A percentile compares a stretch with the other conserved stretches of the same genome.
Conservation (phyloP, 2,888 invertebrate genomes). For the Polylopha cassiicola region DNA sequence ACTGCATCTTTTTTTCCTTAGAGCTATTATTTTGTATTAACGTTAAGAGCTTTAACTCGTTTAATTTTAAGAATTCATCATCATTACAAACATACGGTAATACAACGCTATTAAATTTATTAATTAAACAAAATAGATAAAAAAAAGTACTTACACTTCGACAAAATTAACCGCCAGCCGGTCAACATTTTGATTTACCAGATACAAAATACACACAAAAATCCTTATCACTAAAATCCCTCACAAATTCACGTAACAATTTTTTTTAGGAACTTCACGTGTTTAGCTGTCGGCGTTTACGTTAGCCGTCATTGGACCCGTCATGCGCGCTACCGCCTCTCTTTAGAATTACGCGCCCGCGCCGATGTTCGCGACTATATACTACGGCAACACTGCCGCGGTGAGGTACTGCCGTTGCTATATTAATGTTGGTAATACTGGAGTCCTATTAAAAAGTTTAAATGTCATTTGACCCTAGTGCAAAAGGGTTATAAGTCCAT, state of each 20-base stretch:
- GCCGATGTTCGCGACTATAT: constrained; percentile 55
- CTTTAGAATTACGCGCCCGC: constrained; percentile 57
- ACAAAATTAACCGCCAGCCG: constrained; percentile 65
- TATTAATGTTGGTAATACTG: too few relatives aligned
- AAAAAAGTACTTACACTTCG: constrained; percentile 57
- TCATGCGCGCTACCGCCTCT: constrained; percentile 33
- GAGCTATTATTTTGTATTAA: too few relatives aligned
- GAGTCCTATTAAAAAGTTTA: too few relatives aligned
- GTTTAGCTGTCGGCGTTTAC: constrained; percentile 4
- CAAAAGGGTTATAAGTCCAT: too few relatives aligned
- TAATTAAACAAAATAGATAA: constrained; percentile 13
- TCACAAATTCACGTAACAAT: constrained; percentile 3
- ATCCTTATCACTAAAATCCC: constrained; percentile 7
- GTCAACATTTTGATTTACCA: constrained; percentile 51
- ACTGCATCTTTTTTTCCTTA: too few relatives aligned
- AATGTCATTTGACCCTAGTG: too few relatives aligned
- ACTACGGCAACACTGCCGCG: constrained; percentile 39
- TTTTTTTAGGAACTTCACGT: background rate
- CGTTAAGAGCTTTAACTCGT: too few relatives aligned
- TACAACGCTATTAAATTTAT: constrained; percentile 9
- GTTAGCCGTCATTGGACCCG: constrained; percentile 35
- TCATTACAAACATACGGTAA: too few relatives aligned
- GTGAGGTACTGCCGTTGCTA: too few relatives aligned
- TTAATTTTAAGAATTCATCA: too few relatives aligned
- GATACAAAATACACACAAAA: constrained; percentile 11